Evolutionary conservation across 2,113 vertebrate genomes (phyloP).

Genomic region (Sturnira hondurensis): DNA sequence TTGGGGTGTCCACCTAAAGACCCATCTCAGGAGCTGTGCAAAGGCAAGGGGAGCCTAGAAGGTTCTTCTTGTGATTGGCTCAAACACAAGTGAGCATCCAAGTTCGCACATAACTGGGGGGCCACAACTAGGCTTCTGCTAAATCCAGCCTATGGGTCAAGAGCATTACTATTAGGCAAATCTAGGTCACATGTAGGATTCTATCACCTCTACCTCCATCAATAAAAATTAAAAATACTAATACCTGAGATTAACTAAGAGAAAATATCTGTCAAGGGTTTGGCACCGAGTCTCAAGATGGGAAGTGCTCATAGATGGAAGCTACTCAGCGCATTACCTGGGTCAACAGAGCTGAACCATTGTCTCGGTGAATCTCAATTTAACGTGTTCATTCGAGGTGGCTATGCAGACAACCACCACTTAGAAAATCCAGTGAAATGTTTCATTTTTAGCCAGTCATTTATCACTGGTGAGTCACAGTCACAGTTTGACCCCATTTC

Average conservation of each 20-base stretch:
- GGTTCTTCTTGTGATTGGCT: not conserved
- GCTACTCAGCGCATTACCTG: not conserved
- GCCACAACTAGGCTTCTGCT: not conserved
- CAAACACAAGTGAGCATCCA: not conserved
- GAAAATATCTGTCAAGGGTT: not conserved
- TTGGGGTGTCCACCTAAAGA: not conserved
- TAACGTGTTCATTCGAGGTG: not conserved
- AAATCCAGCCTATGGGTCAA: not conserved
- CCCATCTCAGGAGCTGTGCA: not conserved
- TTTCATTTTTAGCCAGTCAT: not conserved
- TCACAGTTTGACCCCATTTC: not conserved
- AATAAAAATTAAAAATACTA: not conserved
- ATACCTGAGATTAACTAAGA: not conserved
- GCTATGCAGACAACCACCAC: not conserved
- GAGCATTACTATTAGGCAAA: not conserved
- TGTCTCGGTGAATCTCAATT: not conserved
- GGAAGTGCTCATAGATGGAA: not conserved
- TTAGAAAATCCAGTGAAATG: not conserved
- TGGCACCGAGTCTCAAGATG: not conserved
- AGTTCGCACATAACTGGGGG: not conserved
- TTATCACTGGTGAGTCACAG: not conserved
- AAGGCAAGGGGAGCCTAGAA: not conserved
- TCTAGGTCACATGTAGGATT: not conserved
- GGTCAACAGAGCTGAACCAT: not conserved
- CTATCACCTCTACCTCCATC: not conserved